phyloP scores from a whole-genome alignment of 1,140 invertebrate genomes.

The Euwallacea fornicatus region DNA sequence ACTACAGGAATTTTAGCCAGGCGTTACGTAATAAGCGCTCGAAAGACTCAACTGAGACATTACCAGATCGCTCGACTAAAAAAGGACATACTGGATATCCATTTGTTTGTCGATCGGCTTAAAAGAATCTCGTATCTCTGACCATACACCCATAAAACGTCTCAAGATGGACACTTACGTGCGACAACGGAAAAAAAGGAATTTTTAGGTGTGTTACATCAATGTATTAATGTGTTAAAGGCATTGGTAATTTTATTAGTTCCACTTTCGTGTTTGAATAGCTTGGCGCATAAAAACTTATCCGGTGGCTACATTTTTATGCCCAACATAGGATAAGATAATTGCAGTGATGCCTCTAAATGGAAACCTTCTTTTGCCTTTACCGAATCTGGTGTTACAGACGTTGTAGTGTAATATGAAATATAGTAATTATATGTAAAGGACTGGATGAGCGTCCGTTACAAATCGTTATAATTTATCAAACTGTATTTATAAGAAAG shows the following conservation, averaged over 20 bases:
- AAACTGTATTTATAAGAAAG: no score
- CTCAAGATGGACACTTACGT: not conserved
- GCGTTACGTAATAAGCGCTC: no score
- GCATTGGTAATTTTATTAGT: slow-evolving; percentile 10
- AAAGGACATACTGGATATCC: slow-evolving; percentile 7
- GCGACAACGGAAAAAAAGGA: slow-evolving; percentile 2
- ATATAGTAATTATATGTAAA: no score
- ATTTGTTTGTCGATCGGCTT: slow-evolving; percentile 5
- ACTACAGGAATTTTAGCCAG: no score
- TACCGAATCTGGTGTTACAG: not conserved
- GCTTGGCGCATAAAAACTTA: slow-evolving; percentile 2
- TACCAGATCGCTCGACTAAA: not conserved
- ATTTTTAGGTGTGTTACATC: slow-evolving; percentile 14
- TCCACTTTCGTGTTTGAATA: slow-evolving; percentile 4
- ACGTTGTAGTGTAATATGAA: no score
- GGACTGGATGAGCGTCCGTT: no score
- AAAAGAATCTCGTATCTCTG: slow-evolving; percentile 5
- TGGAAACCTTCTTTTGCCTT: not conserved
- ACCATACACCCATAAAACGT: slow-evolving; percentile 6
- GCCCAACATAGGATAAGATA: not conserved
- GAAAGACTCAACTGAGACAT: not conserved
- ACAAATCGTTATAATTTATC: no score
- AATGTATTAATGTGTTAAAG: slow-evolving; percentile 7
- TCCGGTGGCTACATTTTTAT: slow-evolving; percentile 1
- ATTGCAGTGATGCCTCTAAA: not conserved